A percentile compares a stretch with the other conserved stretches of the same genome.
Conservation (phyloP, 2,797 vertebrate genomes). For the Dromococcyx pavoninus region DNA sequence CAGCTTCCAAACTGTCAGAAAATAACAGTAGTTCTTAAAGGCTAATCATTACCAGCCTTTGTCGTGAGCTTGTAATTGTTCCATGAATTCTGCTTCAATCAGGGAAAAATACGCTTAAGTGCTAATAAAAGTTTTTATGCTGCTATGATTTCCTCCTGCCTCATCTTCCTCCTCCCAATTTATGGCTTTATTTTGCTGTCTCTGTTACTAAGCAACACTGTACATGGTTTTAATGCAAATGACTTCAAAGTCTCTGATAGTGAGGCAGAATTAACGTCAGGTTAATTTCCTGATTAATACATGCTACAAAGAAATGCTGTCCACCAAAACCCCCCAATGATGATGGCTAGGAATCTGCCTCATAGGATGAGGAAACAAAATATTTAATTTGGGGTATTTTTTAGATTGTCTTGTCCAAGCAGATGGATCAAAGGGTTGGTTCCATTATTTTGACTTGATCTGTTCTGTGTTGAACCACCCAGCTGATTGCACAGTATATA, state of each 20-base stretch:
- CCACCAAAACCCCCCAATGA: not conserved
- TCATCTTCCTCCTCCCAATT: slow-evolving; percentile 44
- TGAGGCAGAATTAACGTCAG: not conserved
- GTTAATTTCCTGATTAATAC: slow-evolving; percentile 49
- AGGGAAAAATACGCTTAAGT: slow-evolving; percentile 68
- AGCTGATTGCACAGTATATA: not conserved
- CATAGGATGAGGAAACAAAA: not conserved
- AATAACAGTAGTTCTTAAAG: slow-evolving; percentile 60
- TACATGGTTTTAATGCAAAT: slow-evolving; percentile 49
- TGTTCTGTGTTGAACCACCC: not conserved
- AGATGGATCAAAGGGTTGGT: not conserved
- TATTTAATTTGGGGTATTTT: not conserved
- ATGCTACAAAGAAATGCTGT: not conserved
- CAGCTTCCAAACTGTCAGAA: slow-evolving; percentile 62
- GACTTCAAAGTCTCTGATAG: slow-evolving; percentile 10
- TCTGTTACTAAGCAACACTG: slow-evolving; percentile 63
- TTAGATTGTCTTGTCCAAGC: not conserved
- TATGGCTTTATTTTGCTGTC: slow-evolving; percentile 52
- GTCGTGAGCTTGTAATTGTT: slow-evolving; percentile 61
- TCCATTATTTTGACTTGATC: not conserved
- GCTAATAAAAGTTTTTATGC: slow-evolving; percentile 71
- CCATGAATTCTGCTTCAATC: slow-evolving; percentile 74
- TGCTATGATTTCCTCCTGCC: slow-evolving; percentile 55
- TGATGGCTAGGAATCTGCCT: not conserved
- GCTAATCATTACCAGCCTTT: slow-evolving; percentile 70